Percentiles rank a stretch among this genome's conserved stretches.
Evolutionary conservation across 2,113 vertebrate genomes (phyloP).

Genomic region (Sceloporus undulatus): DNA sequence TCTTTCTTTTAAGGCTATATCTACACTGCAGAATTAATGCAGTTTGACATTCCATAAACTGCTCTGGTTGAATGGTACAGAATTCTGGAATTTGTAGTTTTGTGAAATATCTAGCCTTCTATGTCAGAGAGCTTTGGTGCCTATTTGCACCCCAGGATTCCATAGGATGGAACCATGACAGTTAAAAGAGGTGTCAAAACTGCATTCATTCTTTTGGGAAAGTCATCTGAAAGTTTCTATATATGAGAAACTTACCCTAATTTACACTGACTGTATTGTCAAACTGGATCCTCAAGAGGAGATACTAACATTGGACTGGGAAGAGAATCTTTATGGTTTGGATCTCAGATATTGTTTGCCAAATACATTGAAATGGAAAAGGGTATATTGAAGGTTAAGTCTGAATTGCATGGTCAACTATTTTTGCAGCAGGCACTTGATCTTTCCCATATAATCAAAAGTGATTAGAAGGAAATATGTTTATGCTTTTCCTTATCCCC

Average conservation of each 20-base stretch:
- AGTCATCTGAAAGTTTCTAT: background rate
- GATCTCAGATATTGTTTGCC: background rate
- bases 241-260: background rate
- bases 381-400: background rate
- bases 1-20: too few species aligned
- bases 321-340: background rate
- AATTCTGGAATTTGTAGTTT: too few species aligned
- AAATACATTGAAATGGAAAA: background rate
- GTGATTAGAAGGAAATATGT: background rate
- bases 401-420: background rate
- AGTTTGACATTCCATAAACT: too few species aligned
- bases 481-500: background rate
- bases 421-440: background rate
- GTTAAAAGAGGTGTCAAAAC: too few species aligned
- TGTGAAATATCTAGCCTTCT: too few species aligned
- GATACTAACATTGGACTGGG: background rate
- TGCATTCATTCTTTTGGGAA: background rate
- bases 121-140: too few species aligned
- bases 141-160: too few species aligned
- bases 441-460: background rate
- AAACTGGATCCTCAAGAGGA: background rate
- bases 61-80: too few species aligned
- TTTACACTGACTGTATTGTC: background rate
- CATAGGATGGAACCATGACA: too few species aligned
- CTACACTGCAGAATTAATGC: too few species aligned